Conservation (phyloP, 2,113 vertebrate genomes). For the Corapipo altera region DNA sequence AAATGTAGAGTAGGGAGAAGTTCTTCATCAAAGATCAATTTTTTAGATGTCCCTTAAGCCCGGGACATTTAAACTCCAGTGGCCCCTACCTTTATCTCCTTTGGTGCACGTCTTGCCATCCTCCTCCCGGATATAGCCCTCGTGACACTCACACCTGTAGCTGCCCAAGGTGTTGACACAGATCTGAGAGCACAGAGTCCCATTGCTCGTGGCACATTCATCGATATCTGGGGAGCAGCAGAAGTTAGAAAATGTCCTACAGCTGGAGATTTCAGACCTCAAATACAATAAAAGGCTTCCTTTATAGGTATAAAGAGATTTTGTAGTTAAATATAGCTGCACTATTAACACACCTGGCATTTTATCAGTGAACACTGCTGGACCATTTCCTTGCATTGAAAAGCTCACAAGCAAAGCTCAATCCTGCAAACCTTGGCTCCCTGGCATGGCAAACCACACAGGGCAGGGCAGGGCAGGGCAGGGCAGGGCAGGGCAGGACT, state of each 20-base stretch:
- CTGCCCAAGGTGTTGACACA: conserved; percentile 91
- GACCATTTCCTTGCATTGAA: background rate
- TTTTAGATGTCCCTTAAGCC: fast-evolving
- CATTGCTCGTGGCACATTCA: conserved; percentile 84
- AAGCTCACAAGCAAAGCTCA: background rate
- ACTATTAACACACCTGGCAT: no score
- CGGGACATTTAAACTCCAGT: background rate
- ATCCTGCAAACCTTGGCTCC: background rate
- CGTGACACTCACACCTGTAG: conserved; percentile 90
- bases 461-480: background rate
- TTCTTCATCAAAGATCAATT: background rate
- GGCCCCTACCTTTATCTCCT: conserved; percentile 82
- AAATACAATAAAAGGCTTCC: background rate
- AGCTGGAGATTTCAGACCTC: background rate
- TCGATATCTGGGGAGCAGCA: conserved; percentile 82
- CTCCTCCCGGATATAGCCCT: conserved; percentile 84
- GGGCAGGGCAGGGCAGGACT: background rate
- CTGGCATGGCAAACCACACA: fast-evolving
- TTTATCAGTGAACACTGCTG: no score
- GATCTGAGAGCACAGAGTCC: conserved; percentile 85
- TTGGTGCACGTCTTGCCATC: conserved; percentile 88
- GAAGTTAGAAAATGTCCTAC: background rate
- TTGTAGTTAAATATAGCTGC: background rate
- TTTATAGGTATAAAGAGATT: background rate
- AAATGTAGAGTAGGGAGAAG: fast-evolving